These are phyloP conservation scores for Scaptodrosophila latifasciaeformis DNA, from an alignment of 2,888 invertebrate species.

Conservation along the genomic window DNA sequence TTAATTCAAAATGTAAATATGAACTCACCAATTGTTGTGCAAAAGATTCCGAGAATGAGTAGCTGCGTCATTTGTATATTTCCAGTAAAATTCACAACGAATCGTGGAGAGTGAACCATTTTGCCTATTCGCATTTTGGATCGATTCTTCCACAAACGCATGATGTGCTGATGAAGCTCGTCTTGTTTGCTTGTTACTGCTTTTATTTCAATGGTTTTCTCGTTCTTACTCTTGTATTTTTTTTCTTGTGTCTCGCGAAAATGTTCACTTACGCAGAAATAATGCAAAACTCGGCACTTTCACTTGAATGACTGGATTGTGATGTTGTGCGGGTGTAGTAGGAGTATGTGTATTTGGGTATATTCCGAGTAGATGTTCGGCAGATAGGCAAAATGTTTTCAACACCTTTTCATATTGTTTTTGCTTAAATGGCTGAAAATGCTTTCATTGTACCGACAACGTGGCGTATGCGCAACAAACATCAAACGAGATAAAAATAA, in stretches of 20 bases:
- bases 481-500: conserved; percentile 10
- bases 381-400: no score
- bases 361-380: no score
- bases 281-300: conserved; percentile 57
- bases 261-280: conserved; percentile 64
- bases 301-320: conserved; percentile 31
- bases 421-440: conserved; percentile 27
- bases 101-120: conserved; percentile 16
- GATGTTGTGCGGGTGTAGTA: no score
- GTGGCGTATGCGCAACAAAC: conserved; percentile 16
- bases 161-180: conserved; percentile 30
- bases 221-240: not conserved
- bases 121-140: conserved; percentile 55
- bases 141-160: conserved; percentile 59
- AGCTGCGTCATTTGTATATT: conserved; percentile 51
- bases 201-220: not conserved
- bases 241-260: conserved; percentile 25
- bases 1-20: not conserved
- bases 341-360: no score
- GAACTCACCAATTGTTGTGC: conserved; percentile 62
- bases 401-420: conserved; percentile 35
- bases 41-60: conserved; percentile 57
- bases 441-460: conserved; percentile 6
- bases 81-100: not conserved
- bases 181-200: not conserved